Conservation (phyloP, 2,113 vertebrate genomes). For the Nothobranchius furzeri region DNA sequence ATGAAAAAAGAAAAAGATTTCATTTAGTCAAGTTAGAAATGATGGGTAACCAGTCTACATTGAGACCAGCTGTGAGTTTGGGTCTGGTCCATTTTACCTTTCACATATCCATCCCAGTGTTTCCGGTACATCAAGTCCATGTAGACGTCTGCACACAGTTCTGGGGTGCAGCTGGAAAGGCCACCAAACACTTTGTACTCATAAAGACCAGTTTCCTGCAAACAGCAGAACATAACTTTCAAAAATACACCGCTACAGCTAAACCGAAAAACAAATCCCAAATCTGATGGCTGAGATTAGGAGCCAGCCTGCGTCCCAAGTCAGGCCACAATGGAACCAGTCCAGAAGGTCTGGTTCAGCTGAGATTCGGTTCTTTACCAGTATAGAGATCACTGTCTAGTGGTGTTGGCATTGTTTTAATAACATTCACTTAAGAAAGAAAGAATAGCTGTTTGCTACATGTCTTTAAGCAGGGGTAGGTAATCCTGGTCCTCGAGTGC, state of each 20-base stretch:
- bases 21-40: not conserved
- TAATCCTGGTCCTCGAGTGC: no score
- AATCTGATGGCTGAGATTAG: slow-evolving; percentile 7
- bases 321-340: no score
- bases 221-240: slow-evolving; percentile 37
- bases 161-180: slow-evolving; percentile 77
- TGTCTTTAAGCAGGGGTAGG: no score
- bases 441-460: no score
- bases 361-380: no score
- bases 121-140: slow-evolving; percentile 92
- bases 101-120: slow-evolving; percentile 88
- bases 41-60: no score
- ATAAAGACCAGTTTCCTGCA: slow-evolving; percentile 87
- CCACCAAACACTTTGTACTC: slow-evolving; percentile 89
- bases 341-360: no score
- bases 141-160: slow-evolving; percentile 86
- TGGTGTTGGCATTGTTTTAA: no score
- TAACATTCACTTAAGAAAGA: no score
- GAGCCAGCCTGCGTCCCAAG: no score
- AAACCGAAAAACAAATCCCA: slow-evolving; percentile 28
- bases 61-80: not conserved
- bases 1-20: slow-evolving; percentile 11
- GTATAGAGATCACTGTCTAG: no score
- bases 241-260: not conserved
- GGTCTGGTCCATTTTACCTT: slow-evolving; percentile 75